Evolutionary conservation across 2,888 invertebrate species (phyloP), one percentile per base, ranked within the genome.

Genomic region (Caenorhabditis wallacei): DNA sequence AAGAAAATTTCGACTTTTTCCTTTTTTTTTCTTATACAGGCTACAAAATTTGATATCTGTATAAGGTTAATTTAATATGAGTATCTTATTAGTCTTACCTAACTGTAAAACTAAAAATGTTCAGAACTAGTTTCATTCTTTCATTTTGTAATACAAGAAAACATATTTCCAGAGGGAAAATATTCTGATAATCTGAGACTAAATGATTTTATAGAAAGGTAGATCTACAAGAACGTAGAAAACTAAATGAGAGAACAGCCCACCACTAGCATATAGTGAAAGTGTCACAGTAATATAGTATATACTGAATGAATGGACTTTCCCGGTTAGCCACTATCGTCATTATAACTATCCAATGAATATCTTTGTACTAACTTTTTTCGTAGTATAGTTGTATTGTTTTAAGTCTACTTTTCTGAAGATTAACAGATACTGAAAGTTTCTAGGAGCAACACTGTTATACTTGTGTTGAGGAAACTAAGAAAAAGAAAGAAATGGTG

Each of bases 221-320:
- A 30, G 46, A 20, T 1, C 18, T 40, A 61, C n/a, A 57, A 26
- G 18, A 57, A 35, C 24, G 57, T 18, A 48, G n/a, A 48, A 22
- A 20, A 35, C 10, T 37, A 40, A 68, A 70, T 57, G 35, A 61
- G 26, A 51, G 26, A 13, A 59, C 16, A 20, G 40, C 46, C n/a
- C n/a, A n/a, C n/a, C 16, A 20, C 11, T 46, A 26, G 69, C 43
- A 57, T 57, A 20, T 22, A 74, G 56, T 37, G 74, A 74, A 66
- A 74, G 74, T 75, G 74, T 75, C 74, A 59, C 68, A 68, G 59
- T 68, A 75, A 24, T 75, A 20, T 66, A 74, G 64, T 48, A 68
- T 66, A 59, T 48, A 56, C 30, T 40, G 35, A 48, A 26, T 13
- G 24, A 57, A 74, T 66, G 37, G 75, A 66, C 57, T 48, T 66